A percentile compares a stretch with the other conserved stretches of the same genome.
Conservation (phyloP, 2,888 invertebrate genomes). For the Orchesella flavescens region DNA sequence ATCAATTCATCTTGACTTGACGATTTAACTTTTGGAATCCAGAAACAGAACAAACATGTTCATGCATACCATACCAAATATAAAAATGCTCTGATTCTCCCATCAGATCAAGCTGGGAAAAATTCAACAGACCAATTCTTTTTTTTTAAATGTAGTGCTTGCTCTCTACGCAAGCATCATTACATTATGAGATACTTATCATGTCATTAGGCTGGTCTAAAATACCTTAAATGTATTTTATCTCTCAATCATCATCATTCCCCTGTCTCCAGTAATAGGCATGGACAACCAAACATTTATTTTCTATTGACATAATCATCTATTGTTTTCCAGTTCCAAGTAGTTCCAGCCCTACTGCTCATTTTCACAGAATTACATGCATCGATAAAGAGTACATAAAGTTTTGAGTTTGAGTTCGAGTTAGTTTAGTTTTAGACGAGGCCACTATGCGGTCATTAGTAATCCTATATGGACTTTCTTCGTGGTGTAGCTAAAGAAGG, state of each 20-base stretch:
- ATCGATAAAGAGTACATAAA: conserved; percentile 7
- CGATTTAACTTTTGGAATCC: conserved; percentile 35
- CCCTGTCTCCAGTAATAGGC: not conserved
- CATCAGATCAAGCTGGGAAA: too few relatives aligned
- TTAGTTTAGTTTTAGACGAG: not conserved
- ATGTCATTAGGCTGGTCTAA: not conserved
- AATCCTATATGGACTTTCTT: not conserved
- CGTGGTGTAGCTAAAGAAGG: not conserved
- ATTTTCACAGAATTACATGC: conserved; percentile 21
- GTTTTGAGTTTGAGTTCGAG: not conserved
- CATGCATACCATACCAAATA: too few relatives aligned
- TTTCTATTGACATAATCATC: conserved; percentile 36
- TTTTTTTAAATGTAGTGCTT: too few relatives aligned
- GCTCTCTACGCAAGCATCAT: too few relatives aligned
- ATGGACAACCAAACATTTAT: conserved; percentile 15
- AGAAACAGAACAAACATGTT: conserved; percentile 21
- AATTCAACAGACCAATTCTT: too few relatives aligned
- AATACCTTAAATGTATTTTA: conserved; percentile 45
- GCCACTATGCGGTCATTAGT: not conserved
- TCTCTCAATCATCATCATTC: not conserved
- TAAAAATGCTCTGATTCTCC: too few relatives aligned
- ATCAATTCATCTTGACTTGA: conserved; percentile 50
- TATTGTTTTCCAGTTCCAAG: too few relatives aligned
- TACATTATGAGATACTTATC: too few relatives aligned
- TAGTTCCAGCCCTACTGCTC: conserved; percentile 17